Percentiles rank a stretch among this genome's conserved stretches.
Evolutionary conservation across 2,797 vertebrate species (phyloP).

Genomic region (Benthosema pterotum): DNA sequence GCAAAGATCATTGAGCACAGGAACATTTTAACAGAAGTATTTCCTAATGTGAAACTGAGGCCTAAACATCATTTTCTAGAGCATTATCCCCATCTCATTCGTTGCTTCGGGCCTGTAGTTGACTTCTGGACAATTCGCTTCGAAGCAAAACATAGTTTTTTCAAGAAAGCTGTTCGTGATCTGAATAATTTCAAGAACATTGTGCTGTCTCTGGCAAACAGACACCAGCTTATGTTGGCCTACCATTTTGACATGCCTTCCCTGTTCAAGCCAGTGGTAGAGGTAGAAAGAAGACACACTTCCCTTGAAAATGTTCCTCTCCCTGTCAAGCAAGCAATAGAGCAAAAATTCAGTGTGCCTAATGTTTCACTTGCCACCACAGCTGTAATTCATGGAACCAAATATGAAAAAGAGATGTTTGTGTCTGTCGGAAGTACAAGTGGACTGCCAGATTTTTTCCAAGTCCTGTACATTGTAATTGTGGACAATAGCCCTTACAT

Average conservation of each 20-base stretch:
- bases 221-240: slow-evolving; percentile 36
- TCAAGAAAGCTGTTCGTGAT: slow-evolving; percentile 30
- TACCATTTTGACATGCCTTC: slow-evolving; percentile 26
- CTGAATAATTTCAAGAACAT: slow-evolving; percentile 39
- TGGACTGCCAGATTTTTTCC: no score
- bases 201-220: slow-evolving; percentile 27
- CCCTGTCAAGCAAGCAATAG: no score
- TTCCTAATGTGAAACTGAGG: slow-evolving; percentile 23
- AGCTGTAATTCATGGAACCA: no score
- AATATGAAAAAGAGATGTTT: no score
- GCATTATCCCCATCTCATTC: slow-evolving; percentile 25
- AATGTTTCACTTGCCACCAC: no score
- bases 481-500: no score
- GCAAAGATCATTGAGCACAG: slow-evolving; percentile 21
- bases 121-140: slow-evolving; percentile 24
- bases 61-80: slow-evolving; percentile 31
- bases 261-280: slow-evolving; percentile 36
- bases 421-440: no score
- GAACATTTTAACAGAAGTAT: slow-evolving; percentile 11
- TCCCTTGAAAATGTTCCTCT: slow-evolving; percentile 18
- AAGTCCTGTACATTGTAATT: no score
- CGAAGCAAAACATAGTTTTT: slow-evolving; percentile 33
- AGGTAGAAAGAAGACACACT: slow-evolving; percentile 16
- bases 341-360: no score
- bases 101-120: slow-evolving; percentile 32